phyloP scores from a whole-genome alignment of 2,888 invertebrate species.

The Orchesellides sinensis region DNA sequence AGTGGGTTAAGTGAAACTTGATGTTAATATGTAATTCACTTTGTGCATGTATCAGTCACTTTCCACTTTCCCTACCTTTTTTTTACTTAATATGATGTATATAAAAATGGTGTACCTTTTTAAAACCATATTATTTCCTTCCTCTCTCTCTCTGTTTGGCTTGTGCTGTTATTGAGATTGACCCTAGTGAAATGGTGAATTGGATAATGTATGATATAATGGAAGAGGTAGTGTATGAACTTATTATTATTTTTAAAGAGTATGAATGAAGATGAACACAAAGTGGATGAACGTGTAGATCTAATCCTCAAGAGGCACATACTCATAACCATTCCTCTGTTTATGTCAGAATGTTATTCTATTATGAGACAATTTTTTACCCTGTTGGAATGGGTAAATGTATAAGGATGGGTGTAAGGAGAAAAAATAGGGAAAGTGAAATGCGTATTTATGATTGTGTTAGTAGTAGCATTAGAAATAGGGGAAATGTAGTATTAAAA shows the following conservation, averaged over 20 bases:
- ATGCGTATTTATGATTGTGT: constrained; percentile 18
- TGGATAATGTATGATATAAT: not conserved
- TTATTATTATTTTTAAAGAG: constrained; percentile 16
- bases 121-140: not conserved
- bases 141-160: too few relatives aligned
- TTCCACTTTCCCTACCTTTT: not conserved
- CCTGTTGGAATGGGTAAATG: not conserved
- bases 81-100: not conserved
- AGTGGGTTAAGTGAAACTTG: constrained; percentile 25
- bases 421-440: constrained; percentile 4
- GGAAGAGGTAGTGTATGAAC: too few relatives aligned
- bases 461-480: not conserved
- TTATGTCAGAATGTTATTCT: constrained; percentile 32
- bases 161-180: not conserved
- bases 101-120: not conserved
- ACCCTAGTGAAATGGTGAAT: not conserved
- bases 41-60: constrained; percentile 5
- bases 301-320: constrained; percentile 24
- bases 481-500: constrained; percentile 14
- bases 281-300: constrained; percentile 33
- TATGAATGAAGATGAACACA: constrained; percentile 19
- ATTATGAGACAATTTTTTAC: constrained; percentile 15
- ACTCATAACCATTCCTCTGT: constrained; percentile 26
- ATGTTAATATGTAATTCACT: constrained; percentile 26
- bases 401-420: not conserved